These are phyloP conservation scores for Caenorhabditis remanei DNA, from an alignment of 1,140 invertebrate species.

Conservation along the genomic window DNA sequence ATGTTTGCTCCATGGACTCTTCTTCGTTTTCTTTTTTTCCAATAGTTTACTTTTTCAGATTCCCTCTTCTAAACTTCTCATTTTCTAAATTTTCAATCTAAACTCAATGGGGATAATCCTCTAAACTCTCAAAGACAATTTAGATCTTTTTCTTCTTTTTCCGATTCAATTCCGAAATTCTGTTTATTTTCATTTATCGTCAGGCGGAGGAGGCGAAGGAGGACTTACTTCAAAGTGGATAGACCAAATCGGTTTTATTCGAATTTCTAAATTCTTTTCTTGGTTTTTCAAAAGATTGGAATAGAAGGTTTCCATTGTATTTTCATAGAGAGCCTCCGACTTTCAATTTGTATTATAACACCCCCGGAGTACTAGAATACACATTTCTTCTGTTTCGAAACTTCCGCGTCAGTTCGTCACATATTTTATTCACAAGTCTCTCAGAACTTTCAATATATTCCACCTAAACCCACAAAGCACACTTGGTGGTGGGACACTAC, in stretches of 20 bases:
- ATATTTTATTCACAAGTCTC: constrained; percentile 40
- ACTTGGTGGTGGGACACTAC: constrained; percentile 5
- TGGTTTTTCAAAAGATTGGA: neutral
- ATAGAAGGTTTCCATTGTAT: neutral
- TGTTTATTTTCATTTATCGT: constrained; percentile 38
- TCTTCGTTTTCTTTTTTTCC: too few relatives aligned
- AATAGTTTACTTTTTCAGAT: neutral
- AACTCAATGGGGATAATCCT: constrained; percentile 40
- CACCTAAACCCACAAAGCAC: constrained; percentile 17
- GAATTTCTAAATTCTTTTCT: neutral
- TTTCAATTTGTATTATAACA: neutral
- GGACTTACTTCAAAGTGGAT: neutral
- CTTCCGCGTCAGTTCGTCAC: constrained; percentile 48
- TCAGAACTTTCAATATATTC: neutral
- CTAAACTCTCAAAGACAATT: constrained; percentile 53
- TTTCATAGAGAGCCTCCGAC: neutral
- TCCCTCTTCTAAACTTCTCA: neutral
- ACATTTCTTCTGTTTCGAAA: neutral
- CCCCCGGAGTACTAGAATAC: neutral
- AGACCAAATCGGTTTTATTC: neutral
- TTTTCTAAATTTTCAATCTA: constrained; percentile 25
- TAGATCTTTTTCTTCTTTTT: neutral
- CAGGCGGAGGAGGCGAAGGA: neutral
- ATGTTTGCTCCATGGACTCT: too few relatives aligned
- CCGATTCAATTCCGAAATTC: constrained; percentile 28